Conservation (phyloP, 2,888 invertebrate species). For the Volucella inanis region DNA sequence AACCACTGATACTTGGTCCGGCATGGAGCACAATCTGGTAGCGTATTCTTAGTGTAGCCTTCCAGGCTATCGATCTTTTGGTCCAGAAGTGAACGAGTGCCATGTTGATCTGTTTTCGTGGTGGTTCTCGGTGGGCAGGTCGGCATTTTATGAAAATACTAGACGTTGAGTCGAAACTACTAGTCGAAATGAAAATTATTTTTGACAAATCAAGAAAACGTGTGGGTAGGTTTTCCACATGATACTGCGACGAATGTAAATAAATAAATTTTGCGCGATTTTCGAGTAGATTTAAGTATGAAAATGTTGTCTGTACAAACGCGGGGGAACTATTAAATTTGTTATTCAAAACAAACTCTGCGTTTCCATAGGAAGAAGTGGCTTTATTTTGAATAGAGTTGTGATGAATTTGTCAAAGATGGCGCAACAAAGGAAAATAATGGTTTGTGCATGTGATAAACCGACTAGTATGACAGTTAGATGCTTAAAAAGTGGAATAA, state of each 20-base stretch:
- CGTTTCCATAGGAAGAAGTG: constrained; percentile 67
- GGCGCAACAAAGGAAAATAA: neutral
- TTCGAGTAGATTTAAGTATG: constrained; percentile 6
- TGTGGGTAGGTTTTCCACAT: constrained; percentile 38
- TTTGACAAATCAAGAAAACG: neutral
- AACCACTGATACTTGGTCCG: constrained; percentile 83
- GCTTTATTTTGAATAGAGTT: constrained; percentile 2
- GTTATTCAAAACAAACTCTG: constrained; percentile 70
- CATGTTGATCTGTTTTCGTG: constrained; percentile 50
- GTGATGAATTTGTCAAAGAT: constrained; percentile 18
- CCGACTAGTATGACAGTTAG: constrained; percentile 24
- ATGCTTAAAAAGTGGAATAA: neutral
- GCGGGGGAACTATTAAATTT: constrained; percentile 40
- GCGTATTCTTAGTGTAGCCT: constrained; percentile 75
- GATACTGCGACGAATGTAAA: constrained; percentile 17
- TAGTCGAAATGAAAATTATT: too few relatives aligned
- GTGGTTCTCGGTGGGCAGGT: constrained; percentile 70
- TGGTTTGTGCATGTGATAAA: constrained; percentile 45
- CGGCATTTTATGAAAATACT: constrained; percentile 74
- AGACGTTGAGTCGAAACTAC: too few relatives aligned
- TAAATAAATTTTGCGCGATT: constrained; percentile 13
- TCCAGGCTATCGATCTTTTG: constrained; percentile 66
- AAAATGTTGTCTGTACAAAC: constrained; percentile 46
- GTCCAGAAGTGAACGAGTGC: constrained; percentile 52
- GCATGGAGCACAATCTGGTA: constrained; percentile 78